Base-by-base conservation (phyloP, 2,888 invertebrate genomes). In the Nemapogon koenigi region DNA sequence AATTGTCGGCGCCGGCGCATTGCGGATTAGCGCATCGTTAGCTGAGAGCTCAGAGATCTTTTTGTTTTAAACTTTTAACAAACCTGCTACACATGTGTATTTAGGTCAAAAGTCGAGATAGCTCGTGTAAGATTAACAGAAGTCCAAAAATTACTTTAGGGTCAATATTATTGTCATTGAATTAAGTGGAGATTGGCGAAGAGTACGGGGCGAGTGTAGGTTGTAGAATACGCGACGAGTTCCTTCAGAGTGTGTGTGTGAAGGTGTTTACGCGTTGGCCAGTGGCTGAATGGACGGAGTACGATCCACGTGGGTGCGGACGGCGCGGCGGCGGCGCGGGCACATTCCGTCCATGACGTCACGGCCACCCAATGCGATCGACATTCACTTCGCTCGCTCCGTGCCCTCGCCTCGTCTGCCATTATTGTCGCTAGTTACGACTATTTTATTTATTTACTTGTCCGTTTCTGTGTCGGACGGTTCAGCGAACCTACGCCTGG, bases 261-360 rank as follows among this genome's bases (percentile, higher is more conserved):
- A n/a, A n/a, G n/a, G n/a, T n/a, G 4, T 16, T 31, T 33, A 33
- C 19, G 33, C 19, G 11, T 33, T 4, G 18, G 33, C 19, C 19
- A 18, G 33, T 33, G 19, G 19, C 33, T 33, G 33, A 33, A 33
- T 33, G 33, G 33, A 18, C 19, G 19, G 33, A 16, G 68, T 68
- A 68, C 60, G 58, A 53, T 60, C 62, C 71, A 73, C 71, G 75
- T 69, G 29, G 39, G 41, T 35, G 44, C 35, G 63, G 63, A 59
- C 46, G 51, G 58, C 38, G 50, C 44, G 47, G 43, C 41, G 50
- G 42, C 44, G 48, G 38, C 49, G 43, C 64, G 59, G 65, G 64
- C 73, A 64, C 76, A 78, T 78, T 78, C 76, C 73, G 67, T 50
- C 59, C 62, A 69, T 78, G 78, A 78, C 78, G 78, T 78, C 78